Base-by-base conservation (phyloP, 2,797 vertebrate species). In the Gouania willdenowi region DNA sequence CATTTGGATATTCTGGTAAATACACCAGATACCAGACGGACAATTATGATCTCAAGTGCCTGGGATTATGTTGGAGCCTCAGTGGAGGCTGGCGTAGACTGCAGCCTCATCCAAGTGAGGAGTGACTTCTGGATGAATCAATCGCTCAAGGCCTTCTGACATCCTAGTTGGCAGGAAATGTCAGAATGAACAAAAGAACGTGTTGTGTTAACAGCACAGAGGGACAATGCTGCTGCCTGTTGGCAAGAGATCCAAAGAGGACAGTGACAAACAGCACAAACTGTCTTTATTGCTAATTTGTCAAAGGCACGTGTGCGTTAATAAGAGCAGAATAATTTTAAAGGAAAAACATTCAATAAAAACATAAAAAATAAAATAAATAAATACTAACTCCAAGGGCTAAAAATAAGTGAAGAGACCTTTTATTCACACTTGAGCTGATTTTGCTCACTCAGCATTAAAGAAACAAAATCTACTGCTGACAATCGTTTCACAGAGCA, bases 31-130 rank as follows among this genome's bases (percentile, higher is more conserved):
- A 71, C 57, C 27, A 66, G 65, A 65, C 40, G 7, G 52, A 38
- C 43, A 58, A 55, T 71, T 42, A 64, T 68, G 71, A 72, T 67
- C 54, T 66, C 41, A 70, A 69, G 63, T 52, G 53, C 6, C 22
- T 21, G 24, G 57, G 71, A 62, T 72, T 74, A 70, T 41, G 39
- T 28, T 45, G 62, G 46, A 72, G 59, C 39, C 65, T 47, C n/a
- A n/a, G n/a, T n/a, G n/a, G 19, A 40, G 51, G 40, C 51, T 36
- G 4, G 15, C 11, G 11, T 10, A 34, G 48, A 57, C 59, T 28
- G 27, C 47, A 36, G 42, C 23, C 57, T 52, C 41, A n/a, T 45
- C 45, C 33, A 37, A 59, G 57, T 26, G 62, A 63, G 11, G 66
- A 58, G 37, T 48, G 66, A 73, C 41, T 58, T 34, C 54, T 56